Base-by-base conservation (phyloP, 2,888 invertebrate genomes). In the Marasmarcha lunaedactyla region DNA sequence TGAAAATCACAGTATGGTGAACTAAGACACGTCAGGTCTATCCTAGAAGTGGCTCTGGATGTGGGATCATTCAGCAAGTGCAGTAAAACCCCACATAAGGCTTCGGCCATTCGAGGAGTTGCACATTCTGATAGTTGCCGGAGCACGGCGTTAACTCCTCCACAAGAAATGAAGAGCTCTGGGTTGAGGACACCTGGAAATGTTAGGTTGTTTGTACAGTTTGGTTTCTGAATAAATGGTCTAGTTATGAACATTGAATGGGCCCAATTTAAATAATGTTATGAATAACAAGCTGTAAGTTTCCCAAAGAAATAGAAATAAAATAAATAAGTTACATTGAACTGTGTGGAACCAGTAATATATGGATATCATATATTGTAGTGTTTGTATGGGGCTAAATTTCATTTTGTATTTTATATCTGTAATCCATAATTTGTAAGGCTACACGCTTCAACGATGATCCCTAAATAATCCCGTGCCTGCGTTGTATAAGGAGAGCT, bases 1-100 rank as follows among this genome's bases (percentile, higher is more conserved):
- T 95, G 94, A 61, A 94, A 91, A 73, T 97, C 97, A 59, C 97
- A 96, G 66, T 97, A 95, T 0, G 97, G 97, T 11, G 97, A 95
- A 42, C 71, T 71, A 39, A 98, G 86, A 68, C 92, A 92, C 67
- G 95, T 88, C 42, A 97, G 86, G 63, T 95, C 92, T 15, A 95
- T 87, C 26, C 88, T 87, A 10, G 92, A 91, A 39, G 88, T 86
- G 51, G 86, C 85, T 40, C 97, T 85, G 1, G 95, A 93, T 33
- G 87, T 85, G 0, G 97, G 97, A 66, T 90, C 90, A 70, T 95
- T 94, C 36, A 97, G 85, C 40, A 97, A 85, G 64, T 92, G 91
- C 37, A 98, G 78, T 27, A 98, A 76, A 10, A 95, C 93, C 1
- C 94, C 95, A 50, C 97, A 90, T 1, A 97, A 81, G 2, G 96